Evolutionary conservation across 2,797 vertebrate species (phyloP).

Genomic region (Eutrigla gurnardus): DNA sequence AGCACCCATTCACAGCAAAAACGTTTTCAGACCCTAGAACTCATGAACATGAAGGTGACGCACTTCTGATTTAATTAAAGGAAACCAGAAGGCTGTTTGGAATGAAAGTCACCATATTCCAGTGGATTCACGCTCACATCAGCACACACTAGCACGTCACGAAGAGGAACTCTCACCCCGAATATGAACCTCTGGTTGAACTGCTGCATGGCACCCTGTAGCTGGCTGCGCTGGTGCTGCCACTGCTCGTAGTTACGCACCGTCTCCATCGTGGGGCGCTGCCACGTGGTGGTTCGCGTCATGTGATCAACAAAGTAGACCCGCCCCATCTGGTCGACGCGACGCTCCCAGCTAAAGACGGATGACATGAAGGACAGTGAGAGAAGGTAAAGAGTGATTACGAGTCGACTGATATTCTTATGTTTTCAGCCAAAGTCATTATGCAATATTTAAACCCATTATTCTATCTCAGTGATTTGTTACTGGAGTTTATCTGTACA

Average conservation of each 20-base stretch:
- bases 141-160: background rate
- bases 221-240: slow-evolving; percentile 96
- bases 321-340: slow-evolving; percentile 94
- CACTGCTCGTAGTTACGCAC: slow-evolving; percentile 98
- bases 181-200: slow-evolving; percentile 99
- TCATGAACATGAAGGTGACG: background rate
- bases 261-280: slow-evolving; percentile 94
- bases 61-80: background rate
- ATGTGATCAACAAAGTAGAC: slow-evolving; percentile 99
- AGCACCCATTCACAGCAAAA: background rate
- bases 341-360: slow-evolving; percentile 92
- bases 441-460: background rate
- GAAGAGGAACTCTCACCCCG: slow-evolving; percentile 86
- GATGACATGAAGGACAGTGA: background rate
- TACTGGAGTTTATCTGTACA: background rate
- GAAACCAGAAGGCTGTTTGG: background rate
- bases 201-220: slow-evolving; percentile 98
- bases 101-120: background rate
- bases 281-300: slow-evolving; percentile 97
- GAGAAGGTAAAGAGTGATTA: background rate
- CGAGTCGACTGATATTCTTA: background rate
- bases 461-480: no score
- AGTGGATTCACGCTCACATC: background rate
- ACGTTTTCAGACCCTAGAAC: background rate
- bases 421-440: background rate